These are phyloP conservation scores for Chelon labrosus DNA, from an alignment of 2,797 vertebrate genomes.

Conservation along the genomic window DNA sequence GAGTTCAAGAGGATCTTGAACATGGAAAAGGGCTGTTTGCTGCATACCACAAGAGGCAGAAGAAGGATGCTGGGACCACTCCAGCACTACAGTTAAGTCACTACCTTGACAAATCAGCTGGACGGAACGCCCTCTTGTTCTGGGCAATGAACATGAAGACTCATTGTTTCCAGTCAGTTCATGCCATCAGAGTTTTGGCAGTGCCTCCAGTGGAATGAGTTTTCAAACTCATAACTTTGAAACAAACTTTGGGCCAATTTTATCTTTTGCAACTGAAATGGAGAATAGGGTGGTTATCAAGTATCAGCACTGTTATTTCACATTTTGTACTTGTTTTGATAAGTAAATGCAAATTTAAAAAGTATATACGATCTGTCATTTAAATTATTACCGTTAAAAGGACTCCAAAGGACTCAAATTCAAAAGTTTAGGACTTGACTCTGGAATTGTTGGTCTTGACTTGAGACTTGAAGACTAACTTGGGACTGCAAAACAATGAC, in stretches of 20 bases:
- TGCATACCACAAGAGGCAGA: constrained; percentile 51
- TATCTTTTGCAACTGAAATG: constrained; percentile 5
- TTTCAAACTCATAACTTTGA: constrained; percentile 42
- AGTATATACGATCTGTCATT: no score
- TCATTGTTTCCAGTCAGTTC: constrained; percentile 37
- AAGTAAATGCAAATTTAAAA: no score
- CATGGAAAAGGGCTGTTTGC: constrained; percentile 46
- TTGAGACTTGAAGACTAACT: no score
- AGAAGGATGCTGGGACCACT: constrained; percentile 37
- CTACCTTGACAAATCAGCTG: constrained; percentile 48
- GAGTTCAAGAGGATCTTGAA: no score
- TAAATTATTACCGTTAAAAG: no score
- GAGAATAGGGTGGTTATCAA: background rate
- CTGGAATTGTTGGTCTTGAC: no score
- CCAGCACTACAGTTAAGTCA: constrained; percentile 59
- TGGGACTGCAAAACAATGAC: no score
- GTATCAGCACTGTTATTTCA: no score
- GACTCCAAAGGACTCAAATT: no score
- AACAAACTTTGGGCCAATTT: constrained; percentile 49
- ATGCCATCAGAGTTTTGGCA: constrained; percentile 48
- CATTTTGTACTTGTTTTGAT: no score
- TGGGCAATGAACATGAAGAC: constrained; percentile 49
- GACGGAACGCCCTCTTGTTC: constrained; percentile 58
- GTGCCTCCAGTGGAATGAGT: constrained; percentile 19
- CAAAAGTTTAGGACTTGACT: no score